A percentile compares a stretch with the other conserved stretches of the same genome.
phyloP scores from a whole-genome alignment of 2,797 vertebrate species.

The Melanotaenia nigrans region DNA sequence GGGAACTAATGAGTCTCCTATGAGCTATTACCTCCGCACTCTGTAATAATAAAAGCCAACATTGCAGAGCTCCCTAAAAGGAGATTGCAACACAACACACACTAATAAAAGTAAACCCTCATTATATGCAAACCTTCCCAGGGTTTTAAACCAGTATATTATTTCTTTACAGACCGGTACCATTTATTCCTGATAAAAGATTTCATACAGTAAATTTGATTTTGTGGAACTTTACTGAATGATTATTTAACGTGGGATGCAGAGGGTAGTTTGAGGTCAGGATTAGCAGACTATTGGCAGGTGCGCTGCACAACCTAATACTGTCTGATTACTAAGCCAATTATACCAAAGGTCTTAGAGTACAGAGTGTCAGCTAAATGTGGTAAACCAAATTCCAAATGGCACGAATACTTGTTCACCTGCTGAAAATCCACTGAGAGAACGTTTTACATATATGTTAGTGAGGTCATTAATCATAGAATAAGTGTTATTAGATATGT shows the following conservation, averaged over 20 bases:
- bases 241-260: constrained; percentile 1
- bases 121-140: constrained; percentile 1
- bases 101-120: constrained; percentile 12
- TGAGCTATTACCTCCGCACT: constrained; percentile 73
- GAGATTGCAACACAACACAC: constrained; percentile 41
- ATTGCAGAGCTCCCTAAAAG: constrained; percentile 63
- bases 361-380: constrained; percentile 37
- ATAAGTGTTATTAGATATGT: neutral
- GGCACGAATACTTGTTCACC: constrained; percentile 11
- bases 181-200: neutral
- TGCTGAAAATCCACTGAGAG: neutral
- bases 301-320: constrained; percentile 33
- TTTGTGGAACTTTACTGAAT: constrained; percentile 8
- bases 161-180: neutral
- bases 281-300: constrained; percentile 45
- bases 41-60: constrained; percentile 70
- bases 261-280: constrained; percentile 38
- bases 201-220: neutral
- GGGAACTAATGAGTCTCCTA: constrained; percentile 77
- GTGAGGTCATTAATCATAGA: neutral
- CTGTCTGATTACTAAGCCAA: constrained; percentile 71
- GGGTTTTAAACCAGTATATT: neutral
- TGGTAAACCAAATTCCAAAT: constrained; percentile 43
- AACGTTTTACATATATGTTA: neutral
- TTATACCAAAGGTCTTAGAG: constrained; percentile 65